A percentile compares a stretch with the other conserved stretches of the same genome.
Evolutionary conservation across 2,888 invertebrate species (phyloP).

Genomic region (Philereme transversata): DNA sequence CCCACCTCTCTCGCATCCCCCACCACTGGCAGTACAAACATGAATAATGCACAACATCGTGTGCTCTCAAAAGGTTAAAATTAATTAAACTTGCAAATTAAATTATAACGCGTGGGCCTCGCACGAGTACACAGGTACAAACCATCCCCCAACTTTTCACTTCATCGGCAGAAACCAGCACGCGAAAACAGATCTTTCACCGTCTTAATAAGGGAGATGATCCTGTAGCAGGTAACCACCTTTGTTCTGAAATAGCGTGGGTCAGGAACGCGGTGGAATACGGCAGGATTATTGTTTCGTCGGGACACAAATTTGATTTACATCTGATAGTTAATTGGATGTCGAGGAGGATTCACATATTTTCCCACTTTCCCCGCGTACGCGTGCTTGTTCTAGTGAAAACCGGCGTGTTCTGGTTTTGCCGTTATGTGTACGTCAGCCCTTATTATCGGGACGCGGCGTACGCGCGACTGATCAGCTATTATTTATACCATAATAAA

Average conservation of each 20-base stretch:
- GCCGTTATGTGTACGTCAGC: too few species aligned
- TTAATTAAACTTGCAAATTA: slow-evolving; percentile 71
- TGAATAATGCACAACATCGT: slow-evolving; percentile 46
- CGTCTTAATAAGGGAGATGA: not conserved
- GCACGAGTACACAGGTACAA: slow-evolving; percentile 27
- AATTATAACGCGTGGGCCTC: slow-evolving; percentile 53
- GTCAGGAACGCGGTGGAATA: slow-evolving; percentile 11
- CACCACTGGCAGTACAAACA: slow-evolving; percentile 28
- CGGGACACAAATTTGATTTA: slow-evolving; percentile 42
- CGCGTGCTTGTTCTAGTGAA: not conserved
- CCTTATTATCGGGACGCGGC: too few species aligned
- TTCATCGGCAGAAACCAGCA: not conserved
- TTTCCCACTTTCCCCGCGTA: slow-evolving; percentile 1
- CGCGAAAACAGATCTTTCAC: not conserved
- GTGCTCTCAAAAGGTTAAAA: slow-evolving; percentile 57
- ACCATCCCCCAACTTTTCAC: slow-evolving; percentile 22
- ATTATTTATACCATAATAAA: too few species aligned
- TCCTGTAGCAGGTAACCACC: not conserved
- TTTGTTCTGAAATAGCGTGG: slow-evolving; percentile 7
- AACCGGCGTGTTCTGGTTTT: too few species aligned
- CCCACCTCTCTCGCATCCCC: not conserved
- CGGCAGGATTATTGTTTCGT: slow-evolving; percentile 38
- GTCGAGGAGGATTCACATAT: slow-evolving; percentile 13
- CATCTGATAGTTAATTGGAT: slow-evolving; percentile 43
- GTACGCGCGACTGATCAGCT: too few species aligned